phyloP scores from a whole-genome alignment of 37 sponge, comb jelly and placozoan genomes.

The Tethya wilhelma region DNA sequence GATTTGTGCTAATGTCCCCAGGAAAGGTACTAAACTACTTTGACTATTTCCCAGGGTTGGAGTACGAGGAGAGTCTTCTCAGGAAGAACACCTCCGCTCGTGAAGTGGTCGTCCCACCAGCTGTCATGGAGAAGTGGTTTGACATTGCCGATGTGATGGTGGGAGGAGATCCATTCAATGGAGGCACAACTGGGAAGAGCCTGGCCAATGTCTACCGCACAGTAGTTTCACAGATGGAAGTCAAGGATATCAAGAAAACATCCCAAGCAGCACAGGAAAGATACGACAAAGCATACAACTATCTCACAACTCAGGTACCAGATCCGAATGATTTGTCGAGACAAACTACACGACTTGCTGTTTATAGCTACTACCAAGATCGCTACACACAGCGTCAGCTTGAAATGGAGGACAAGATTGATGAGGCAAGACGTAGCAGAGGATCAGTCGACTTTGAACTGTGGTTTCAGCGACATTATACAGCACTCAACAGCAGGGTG shows the following conservation, averaged over 20 bases:
- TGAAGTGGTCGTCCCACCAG: conserved; percentile 33
- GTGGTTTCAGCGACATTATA: conserved; percentile 53
- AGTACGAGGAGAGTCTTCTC: conserved; percentile 17
- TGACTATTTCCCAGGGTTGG: conserved; percentile 52
- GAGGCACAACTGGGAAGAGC: conserved; percentile 35
- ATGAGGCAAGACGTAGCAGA: not conserved
- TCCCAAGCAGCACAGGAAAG: not conserved
- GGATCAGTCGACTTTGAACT: conserved; percentile 24
- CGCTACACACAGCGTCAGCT: conserved; percentile 15
- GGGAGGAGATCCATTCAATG: conserved; percentile 37
- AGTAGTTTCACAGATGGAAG: conserved; percentile 25
- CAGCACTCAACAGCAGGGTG: conserved; percentile 20
- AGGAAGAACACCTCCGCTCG: not conserved
- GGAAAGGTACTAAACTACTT: conserved; percentile 42
- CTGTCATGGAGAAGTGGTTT: conserved; percentile 57
- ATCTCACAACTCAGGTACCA: conserved; percentile 2
- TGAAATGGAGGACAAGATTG: conserved; percentile 45
- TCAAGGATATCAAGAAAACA: conserved; percentile 1
- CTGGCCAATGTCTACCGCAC: conserved; percentile 21
- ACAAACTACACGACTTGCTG: conserved; percentile 10
- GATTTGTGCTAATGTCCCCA: conserved; percentile 36
- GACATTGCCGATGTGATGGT: conserved; percentile 38
- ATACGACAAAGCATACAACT: conserved; percentile 7
- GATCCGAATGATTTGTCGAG: conserved; percentile 23
- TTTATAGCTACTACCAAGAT: conserved; percentile 24